Evolutionary conservation across 2,888 invertebrate genomes (phyloP).

Genomic region (Cordilura impudica): DNA sequence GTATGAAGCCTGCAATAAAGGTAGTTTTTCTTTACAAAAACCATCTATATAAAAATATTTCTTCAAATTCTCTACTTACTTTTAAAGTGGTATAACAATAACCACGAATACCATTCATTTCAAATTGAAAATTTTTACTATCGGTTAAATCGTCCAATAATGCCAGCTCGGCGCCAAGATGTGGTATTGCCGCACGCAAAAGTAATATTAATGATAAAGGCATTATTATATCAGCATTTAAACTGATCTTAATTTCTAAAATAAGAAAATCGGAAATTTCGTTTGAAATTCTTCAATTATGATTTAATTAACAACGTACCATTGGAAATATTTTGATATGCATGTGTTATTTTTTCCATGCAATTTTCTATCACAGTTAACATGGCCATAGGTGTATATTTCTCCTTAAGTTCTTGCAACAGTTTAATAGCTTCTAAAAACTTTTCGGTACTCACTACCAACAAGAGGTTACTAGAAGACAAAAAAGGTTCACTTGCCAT

Average conservation of each 20-base stretch:
- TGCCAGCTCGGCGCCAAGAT: conserved; percentile 77
- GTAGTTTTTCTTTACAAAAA: too few species aligned
- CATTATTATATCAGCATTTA: conserved; percentile 76
- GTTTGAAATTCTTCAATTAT: neutral
- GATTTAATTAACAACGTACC: conserved; percentile 63
- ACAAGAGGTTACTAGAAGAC: conserved; percentile 50
- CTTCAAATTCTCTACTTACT: conserved; percentile 54
- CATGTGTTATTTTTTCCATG: conserved; percentile 75
- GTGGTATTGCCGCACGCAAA: conserved; percentile 76
- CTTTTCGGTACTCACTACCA: conserved; percentile 70
- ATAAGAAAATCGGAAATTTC: conserved; percentile 5
- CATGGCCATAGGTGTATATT: conserved; percentile 77
- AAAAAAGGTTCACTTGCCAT: too few species aligned
- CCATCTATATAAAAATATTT: neutral
- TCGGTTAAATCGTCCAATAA: conserved; percentile 76
- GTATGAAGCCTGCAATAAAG: conserved; percentile 70
- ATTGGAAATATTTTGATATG: conserved; percentile 72
- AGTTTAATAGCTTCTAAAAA: conserved; percentile 73
- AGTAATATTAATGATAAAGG: conserved; percentile 76
- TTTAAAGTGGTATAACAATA: conserved; percentile 77
- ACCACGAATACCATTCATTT: conserved; percentile 76
- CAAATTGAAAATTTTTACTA: conserved; percentile 75
- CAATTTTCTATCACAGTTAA: conserved; percentile 76
- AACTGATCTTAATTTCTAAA: conserved; percentile 70
- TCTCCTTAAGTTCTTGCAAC: conserved; percentile 75